phyloP scores from a whole-genome alignment of 2,797 vertebrate species.

The Poeciliopsis paucimaculata region DNA sequence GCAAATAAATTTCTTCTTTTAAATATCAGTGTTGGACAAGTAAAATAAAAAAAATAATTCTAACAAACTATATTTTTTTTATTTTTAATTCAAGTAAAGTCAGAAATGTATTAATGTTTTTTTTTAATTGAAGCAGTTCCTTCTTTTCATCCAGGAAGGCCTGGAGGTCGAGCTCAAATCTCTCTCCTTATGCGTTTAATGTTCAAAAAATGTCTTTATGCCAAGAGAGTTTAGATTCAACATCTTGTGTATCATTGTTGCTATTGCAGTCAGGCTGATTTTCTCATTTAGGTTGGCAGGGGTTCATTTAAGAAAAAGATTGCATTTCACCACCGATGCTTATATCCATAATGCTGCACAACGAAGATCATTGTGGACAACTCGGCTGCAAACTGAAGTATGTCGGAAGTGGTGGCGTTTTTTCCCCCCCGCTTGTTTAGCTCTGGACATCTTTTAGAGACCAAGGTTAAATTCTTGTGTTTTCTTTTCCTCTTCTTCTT shows the following conservation, averaged over 20 bases:
- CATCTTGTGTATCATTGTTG: constrained; percentile 21
- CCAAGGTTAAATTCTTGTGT: constrained; percentile 18
- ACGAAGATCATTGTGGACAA: neutral
- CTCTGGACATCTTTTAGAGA: constrained; percentile 20
- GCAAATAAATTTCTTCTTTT: neutral
- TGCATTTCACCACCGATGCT: constrained; percentile 3
- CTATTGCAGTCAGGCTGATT: constrained; percentile 34
- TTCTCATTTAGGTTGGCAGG: constrained; percentile 20
- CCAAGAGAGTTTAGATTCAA: neutral
- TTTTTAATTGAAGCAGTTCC: neutral
- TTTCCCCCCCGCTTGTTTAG: neutral
- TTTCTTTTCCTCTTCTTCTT: neutral
- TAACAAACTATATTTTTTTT: neutral
- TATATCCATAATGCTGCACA: neutral
- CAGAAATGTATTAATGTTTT: neutral
- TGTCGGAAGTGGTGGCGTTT: rapidly evolving
- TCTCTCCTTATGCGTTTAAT: neutral
- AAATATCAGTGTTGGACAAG: neutral
- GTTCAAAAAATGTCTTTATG: neutral
- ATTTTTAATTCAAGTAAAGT: neutral
- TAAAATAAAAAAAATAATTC: neutral
- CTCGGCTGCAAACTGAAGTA: neutral
- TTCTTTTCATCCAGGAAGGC: neutral
- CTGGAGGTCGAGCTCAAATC: neutral
- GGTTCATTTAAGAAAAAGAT: neutral